Evolutionary conservation across 2,797 vertebrate species (phyloP).

Genomic region (Sus cebifrons): DNA sequence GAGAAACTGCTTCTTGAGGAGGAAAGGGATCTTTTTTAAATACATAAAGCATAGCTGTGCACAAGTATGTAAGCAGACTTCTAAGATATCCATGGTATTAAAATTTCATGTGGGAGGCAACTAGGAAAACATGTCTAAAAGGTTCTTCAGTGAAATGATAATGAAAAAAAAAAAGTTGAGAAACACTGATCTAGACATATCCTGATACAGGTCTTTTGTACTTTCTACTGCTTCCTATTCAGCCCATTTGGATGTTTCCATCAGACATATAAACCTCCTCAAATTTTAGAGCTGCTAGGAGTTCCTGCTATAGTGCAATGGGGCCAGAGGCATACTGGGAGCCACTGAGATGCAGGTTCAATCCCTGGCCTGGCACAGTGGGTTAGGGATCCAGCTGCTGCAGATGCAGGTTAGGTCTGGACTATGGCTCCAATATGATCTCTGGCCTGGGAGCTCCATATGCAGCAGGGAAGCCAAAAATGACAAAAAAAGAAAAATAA

Average conservation of each 20-base stretch:
- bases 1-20: not conserved
- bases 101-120: not conserved
- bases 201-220: not conserved
- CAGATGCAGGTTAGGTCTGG: no score
- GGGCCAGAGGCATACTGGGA: no score
- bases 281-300: not conserved
- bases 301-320: no score
- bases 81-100: not conserved
- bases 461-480: no score
- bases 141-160: not conserved
- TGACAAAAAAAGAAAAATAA: no score
- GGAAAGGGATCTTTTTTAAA: not conserved
- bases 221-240: not conserved
- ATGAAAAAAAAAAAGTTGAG: not conserved
- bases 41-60: not conserved
- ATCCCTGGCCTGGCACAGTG: no score
- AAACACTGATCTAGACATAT: not conserved
- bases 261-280: not conserved
- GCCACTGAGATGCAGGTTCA: no score
- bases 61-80: not conserved
- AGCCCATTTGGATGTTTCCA: not conserved
- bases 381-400: no score
- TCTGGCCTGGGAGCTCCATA: no score
- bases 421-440: no score
- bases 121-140: conserved; percentile 8